Evolutionary conservation across 2,888 invertebrate species (phyloP), one percentile per base, ranked within the genome.

Genomic region (Hydrotaea cyrtoneurina): DNA sequence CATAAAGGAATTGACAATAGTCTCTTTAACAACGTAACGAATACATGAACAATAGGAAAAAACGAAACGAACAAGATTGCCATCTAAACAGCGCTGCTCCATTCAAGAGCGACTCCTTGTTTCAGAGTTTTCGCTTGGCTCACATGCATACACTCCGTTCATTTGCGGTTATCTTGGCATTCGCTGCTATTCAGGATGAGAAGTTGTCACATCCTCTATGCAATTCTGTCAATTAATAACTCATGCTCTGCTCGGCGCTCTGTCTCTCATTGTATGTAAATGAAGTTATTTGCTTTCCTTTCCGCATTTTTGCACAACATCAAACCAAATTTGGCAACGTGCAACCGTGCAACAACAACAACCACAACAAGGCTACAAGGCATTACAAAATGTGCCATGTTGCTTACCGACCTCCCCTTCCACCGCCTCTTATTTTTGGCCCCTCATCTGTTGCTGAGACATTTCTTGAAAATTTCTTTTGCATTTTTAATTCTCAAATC

Each of bases 401-500:
- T 62, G n/a, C 4, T 59, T 31, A 31, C 62, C 36, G 31, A n/a
- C 31, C 31, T 31, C 36, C 62, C 4, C 7, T 31, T 36, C n/a
- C 17, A 2, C 2, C 50, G 4, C 50, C 43, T 23, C 57, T 57
- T 2, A 1, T 57, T 23, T 11, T n/a, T 26, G 26, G 39, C 15
- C 39, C 43, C n/a, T n/a, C 21, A 39, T 66, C 43, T 66, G 77
- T 77, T 55, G 17, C 55, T 39, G 31, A 31, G 31, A 31, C 31
- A 72, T 64, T 66, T 72, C 62, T 77, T 53, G 77, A 76, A 79
- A 79, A 79, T 84, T 81, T 43, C 77, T 80, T 77, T 82, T 80
- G 74, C 77, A 85, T 82, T 79, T 84, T 81, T 81, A 79, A 84
- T 84, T 79, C 76, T 46, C 46, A 69, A 69, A 69, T 69, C 69